Conservation (phyloP, 2,113 vertebrate genomes). For the Trematomus loennbergii region DNA sequence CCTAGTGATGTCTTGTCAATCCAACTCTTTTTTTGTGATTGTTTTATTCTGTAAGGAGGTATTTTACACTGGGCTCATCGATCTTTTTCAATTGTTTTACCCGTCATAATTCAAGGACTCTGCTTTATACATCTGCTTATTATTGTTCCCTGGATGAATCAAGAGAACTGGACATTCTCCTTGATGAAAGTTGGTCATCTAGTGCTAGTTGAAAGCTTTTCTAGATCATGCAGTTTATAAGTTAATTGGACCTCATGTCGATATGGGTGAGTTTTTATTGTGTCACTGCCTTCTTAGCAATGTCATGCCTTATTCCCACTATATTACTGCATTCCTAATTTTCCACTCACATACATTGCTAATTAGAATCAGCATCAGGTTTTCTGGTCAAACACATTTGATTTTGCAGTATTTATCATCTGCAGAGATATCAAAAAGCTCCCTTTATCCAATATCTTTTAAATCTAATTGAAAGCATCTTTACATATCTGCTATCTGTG, state of each 20-base stretch:
- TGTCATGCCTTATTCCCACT: too few species aligned
- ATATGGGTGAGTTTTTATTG: too few species aligned
- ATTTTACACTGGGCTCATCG: background rate
- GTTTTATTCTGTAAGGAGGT: background rate
- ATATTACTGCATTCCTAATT: too few species aligned
- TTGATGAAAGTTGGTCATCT: background rate
- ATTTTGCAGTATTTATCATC: background rate
- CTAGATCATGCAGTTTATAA: background rate
- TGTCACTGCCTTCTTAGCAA: too few species aligned
- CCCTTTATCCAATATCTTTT: background rate
- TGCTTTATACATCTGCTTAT: background rate
- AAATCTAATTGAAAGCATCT: background rate
- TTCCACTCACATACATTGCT: too few species aligned
- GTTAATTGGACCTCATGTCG: too few species aligned
- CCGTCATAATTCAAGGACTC: background rate
- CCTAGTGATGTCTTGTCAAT: constrained; percentile 32
- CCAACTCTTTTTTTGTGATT: constrained; percentile 14
- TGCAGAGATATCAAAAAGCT: background rate
- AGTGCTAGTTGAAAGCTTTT: background rate
- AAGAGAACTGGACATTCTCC: background rate
- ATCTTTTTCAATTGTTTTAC: background rate
- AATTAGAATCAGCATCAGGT: too few species aligned
- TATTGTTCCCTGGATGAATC: background rate
- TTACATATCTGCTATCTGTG: background rate
- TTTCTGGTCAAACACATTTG: too few species aligned